A percentile compares a stretch with the other conserved stretches of the same genome.
Conservation (phyloP, 2,113 vertebrate genomes). For the Petrocephalus microphthalmus region DNA sequence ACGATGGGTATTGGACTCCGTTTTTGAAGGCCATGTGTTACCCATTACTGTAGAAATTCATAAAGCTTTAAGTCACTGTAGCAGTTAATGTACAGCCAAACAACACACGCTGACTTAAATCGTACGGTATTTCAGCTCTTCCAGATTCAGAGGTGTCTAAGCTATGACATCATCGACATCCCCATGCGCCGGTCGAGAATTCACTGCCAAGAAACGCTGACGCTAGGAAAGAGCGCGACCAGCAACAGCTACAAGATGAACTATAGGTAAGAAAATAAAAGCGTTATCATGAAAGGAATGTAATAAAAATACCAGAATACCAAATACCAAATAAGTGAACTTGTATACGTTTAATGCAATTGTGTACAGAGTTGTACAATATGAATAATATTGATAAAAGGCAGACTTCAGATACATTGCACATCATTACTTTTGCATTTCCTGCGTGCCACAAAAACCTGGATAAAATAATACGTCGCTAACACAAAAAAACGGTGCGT, state of each 20-base stretch:
- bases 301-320: neutral
- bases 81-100: conserved; percentile 68
- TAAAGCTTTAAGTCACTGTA: conserved; percentile 78
- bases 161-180: conserved; percentile 32
- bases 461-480: neutral
- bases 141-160: conserved; percentile 38
- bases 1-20: neutral
- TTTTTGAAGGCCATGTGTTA: neutral
- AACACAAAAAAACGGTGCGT: neutral
- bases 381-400: neutral
- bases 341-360: neutral
- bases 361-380: neutral
- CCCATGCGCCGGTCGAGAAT: conserved; percentile 34
- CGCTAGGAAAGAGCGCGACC: conserved; percentile 33
- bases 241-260: neutral
- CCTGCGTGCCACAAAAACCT: neutral
- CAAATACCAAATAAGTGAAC: neutral
- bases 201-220: conserved; percentile 47
- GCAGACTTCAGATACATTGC: neutral
- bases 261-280: neutral
- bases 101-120: conserved; percentile 86
- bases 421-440: neutral
- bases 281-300: neutral
- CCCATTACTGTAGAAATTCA: conserved; percentile 63
- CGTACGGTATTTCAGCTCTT: conserved; percentile 43